Percentiles rank a stretch among this genome's conserved stretches.
Conservation (phyloP, 2,797 vertebrate species). For the Balearica regulorum region DNA sequence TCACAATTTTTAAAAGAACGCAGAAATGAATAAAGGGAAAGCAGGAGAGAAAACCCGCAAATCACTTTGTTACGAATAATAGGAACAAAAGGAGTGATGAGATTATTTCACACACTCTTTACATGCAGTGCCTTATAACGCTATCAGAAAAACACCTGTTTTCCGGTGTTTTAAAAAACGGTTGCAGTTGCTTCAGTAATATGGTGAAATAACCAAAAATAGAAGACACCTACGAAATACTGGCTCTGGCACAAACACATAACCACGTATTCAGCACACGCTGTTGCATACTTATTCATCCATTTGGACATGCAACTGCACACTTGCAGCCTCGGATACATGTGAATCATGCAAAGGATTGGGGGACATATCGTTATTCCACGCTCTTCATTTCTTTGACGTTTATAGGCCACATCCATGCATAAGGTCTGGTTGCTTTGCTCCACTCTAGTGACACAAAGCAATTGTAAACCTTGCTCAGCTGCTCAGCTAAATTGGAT, state of each 20-base stretch:
- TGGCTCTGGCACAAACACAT: neutral
- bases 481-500: neutral
- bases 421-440: neutral
- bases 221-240: neutral
- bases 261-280: rapidly evolving
- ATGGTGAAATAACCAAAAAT: neutral
- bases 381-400: neutral
- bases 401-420: neutral
- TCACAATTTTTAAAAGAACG: neutral
- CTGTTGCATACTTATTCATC: neutral
- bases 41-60: neutral
- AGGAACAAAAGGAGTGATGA: neutral
- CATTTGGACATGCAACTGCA: neutral
- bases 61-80: neutral
- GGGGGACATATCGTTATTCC: neutral
- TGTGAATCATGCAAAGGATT: neutral
- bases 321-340: rapidly evolving
- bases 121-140: neutral
- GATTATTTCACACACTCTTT: neutral
- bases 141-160: neutral
- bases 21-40: neutral
- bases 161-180: neutral
- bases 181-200: neutral
- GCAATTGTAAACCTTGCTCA: neutral
- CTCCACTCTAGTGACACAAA: neutral